Percentiles rank a stretch among this genome's conserved stretches.
phyloP scores from a whole-genome alignment of 2,113 vertebrate genomes.

The Vidua chalybeata region DNA sequence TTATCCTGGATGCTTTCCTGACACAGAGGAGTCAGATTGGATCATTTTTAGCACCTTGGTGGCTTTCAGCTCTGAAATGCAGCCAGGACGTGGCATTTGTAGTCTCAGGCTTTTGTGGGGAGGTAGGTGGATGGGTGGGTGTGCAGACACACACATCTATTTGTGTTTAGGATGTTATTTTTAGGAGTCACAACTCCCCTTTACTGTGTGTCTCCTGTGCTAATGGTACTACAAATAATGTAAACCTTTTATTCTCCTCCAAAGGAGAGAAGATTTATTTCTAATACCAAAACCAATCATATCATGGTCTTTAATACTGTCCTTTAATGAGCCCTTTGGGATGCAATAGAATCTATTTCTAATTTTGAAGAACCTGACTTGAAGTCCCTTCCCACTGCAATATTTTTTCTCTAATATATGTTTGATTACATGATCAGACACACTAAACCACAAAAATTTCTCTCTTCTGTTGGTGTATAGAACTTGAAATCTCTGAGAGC shows the following conservation, averaged over 20 bases:
- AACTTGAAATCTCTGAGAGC: background rate
- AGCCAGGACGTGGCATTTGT: background rate
- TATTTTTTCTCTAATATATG: background rate
- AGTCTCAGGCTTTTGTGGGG: background rate
- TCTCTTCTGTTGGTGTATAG: background rate
- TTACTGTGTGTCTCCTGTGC: background rate
- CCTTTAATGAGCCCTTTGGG: background rate
- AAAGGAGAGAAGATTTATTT: background rate
- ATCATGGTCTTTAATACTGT: background rate
- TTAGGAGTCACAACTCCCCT: background rate
- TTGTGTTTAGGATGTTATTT: background rate
- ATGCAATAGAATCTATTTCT: background rate
- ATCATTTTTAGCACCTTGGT: background rate
- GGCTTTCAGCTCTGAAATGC: background rate
- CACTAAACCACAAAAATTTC: background rate
- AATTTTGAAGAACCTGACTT: background rate
- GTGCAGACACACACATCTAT: accelerated
- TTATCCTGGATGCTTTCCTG: background rate
- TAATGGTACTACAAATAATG: background rate
- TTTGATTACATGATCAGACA: background rate
- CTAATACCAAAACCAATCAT: background rate
- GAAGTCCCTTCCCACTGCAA: background rate
- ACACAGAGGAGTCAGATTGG: background rate
- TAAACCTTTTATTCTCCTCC: background rate
- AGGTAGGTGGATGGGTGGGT: background rate